Base-by-base conservation (phyloP, 30 jellyfish, hydroid and myxozoan species). In the Chrysaora quinquecirrha region DNA sequence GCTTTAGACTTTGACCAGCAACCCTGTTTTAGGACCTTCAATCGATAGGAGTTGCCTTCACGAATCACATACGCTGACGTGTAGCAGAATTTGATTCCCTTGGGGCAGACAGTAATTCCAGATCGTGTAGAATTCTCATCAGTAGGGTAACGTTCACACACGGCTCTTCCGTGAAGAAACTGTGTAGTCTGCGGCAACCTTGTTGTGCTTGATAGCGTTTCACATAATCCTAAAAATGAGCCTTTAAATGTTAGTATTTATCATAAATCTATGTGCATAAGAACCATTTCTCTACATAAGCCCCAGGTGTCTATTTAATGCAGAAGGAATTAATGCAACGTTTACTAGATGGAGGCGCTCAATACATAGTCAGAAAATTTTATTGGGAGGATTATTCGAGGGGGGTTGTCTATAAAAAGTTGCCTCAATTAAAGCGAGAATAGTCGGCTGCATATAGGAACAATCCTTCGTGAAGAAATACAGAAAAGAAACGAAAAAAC, bases 1-100 rank as follows among this genome's bases (percentile, higher is more conserved):
- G 92, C 76, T 27, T 58, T 27, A 28, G 78, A 49, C 33, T 34
- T 47, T 18, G 25, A 54, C 92, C 92, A 82, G 71, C 92, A 82
- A 23, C 92, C 92, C 49, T 50, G 72, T 29, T 30, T 34, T 4
- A 68, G 12, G 18, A 82, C 29, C 48, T 35, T 47, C n/a, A 82
- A 71, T 27, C 29, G 29, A 25, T 2, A 7, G 19, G 12, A 3
- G 24, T 82, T 27, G 30, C 92, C 85, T 27, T 23, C 10, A 23
- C 29, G 63, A 32, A 82, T 30, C 43, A 82, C 48, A 34, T 48
- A 30, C 29, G 79, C 92, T 2, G 80, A 66, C 19, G 92, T 68
- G 73, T 32, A 82, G 85, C 92, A 82, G 56, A 35, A 27, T 67
- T 61, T 68, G 85, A 46, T 22, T 28, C 86, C 92, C 10, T 50